Evolutionary conservation across 2,113 vertebrate genomes (phyloP), one percentile per base, ranked within the genome.

Genomic region (Hipposideros armiger): DNA sequence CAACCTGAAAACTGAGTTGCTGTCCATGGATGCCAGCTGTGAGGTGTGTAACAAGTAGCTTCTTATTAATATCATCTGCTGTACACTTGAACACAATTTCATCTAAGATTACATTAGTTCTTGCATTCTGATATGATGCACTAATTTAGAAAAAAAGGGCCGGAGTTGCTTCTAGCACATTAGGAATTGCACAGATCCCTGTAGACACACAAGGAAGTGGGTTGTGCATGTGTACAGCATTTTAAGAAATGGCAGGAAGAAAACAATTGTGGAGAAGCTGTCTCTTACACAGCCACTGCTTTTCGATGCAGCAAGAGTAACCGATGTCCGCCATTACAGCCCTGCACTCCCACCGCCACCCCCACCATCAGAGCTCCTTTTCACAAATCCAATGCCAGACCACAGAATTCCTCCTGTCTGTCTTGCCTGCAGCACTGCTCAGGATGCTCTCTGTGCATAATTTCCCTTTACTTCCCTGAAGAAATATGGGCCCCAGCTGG

Each of bases 201-300:
- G 3, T 2, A 81, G 88, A 87, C 19, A 52, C 36, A 66, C 11
- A 30, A 16, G 4, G 32, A 85, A 69, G n/a, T 5, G 30, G 52
- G 19, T 7, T 56, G 22, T 64, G 26, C 13, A 17, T 7, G 4
- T 20, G 56, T 94, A 56, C 20, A 67, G 62, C 72, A 22, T 56
- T 74, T 87, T 72, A 89, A 50, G 60, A 93, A 85, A 82, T 19
- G 15, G 45, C 76, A 72, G 50, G 62, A 82, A 76, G 52, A 62
- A 74, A 87, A 58, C 36, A 60, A 15, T 26, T 42, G 30, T 69
- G 40, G 14, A 76, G 84, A 95, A 81, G 8, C 60, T n/a, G 30
- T 62, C n/a, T 17, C 6, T 8, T 11, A 17, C 40, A 62, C 30
- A 90, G 67, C 30, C 4, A 0, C 36, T 91, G 42, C 28, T 73